Percentiles rank a stretch among this genome's conserved stretches.
phyloP scores from a whole-genome alignment of 2,113 vertebrate species.

The Triplophysa tibetana region DNA sequence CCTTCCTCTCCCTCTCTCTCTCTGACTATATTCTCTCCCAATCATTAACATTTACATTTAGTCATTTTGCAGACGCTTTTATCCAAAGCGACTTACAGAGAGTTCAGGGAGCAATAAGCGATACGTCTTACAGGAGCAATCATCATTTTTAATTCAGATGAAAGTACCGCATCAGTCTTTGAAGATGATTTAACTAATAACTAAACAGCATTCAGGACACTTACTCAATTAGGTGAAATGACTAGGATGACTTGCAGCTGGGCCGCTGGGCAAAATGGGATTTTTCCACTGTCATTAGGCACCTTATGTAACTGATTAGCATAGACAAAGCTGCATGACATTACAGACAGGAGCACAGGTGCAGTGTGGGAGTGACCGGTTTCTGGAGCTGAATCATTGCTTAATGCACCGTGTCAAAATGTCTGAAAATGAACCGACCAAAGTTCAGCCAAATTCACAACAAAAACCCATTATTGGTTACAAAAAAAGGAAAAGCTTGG shows the following conservation, averaged over 20 bases:
- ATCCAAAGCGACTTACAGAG: too few relatives aligned
- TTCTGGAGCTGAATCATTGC: constrained; percentile 45
- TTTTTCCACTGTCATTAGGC: constrained; percentile 54
- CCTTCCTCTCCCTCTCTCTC: not conserved
- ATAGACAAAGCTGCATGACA: constrained; percentile 59
- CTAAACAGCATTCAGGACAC: not conserved
- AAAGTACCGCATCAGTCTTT: not conserved
- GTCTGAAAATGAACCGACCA: constrained; percentile 14
- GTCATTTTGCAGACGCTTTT: too few relatives aligned
- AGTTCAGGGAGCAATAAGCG: too few relatives aligned
- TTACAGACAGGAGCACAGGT: constrained; percentile 43
- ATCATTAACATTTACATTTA: too few relatives aligned
- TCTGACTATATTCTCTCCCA: not conserved
- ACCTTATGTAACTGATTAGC: constrained; percentile 58
- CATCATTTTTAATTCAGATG: not conserved
- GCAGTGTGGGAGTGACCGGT: constrained; percentile 29
- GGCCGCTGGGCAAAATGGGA: constrained; percentile 2
- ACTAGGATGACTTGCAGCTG: constrained; percentile 26
- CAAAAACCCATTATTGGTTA: not conserved
- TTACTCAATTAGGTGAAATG: not conserved
- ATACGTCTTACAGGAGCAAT: too few relatives aligned
- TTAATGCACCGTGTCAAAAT: constrained; percentile 37
- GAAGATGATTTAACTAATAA: not conserved
- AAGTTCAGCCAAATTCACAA: not conserved
- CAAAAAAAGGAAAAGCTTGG: not conserved